phyloP scores from a whole-genome alignment of 2,888 invertebrate species.

The Globia sparganii region DNA sequence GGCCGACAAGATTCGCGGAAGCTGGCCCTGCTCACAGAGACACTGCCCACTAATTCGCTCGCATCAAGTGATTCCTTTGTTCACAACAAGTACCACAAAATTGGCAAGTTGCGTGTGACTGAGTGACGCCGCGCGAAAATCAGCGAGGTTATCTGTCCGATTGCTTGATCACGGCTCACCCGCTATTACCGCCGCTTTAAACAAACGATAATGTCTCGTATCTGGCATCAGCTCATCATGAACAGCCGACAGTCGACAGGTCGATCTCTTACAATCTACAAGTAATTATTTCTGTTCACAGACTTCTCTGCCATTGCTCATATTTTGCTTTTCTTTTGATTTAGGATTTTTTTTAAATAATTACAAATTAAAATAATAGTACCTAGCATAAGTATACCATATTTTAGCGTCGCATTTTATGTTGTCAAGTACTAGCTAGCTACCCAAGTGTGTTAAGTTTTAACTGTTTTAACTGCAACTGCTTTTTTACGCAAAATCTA shows the following conservation, averaged over 20 bases:
- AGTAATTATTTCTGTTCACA: slow-evolving; percentile 9
- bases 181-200: slow-evolving; percentile 42
- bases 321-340: slow-evolving; percentile 6
- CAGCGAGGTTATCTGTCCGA: slow-evolving; percentile 50
- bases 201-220: slow-evolving; percentile 50
- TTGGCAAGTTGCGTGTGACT: slow-evolving; percentile 45
- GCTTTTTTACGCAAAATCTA: neutral
- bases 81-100: slow-evolving; percentile 14
- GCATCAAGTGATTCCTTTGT: slow-evolving; percentile 8
- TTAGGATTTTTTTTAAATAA: neutral
- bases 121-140: slow-evolving; percentile 24
- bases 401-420: slow-evolving; percentile 4
- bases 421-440: slow-evolving; percentile 6
- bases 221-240: slow-evolving; percentile 58
- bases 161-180: slow-evolving; percentile 40
- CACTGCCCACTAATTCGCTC: neutral
- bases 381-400: too few species aligned
- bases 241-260: slow-evolving; percentile 25
- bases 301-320: neutral
- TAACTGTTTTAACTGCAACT: neutral
- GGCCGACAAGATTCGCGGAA: neutral
- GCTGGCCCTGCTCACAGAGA: neutral
- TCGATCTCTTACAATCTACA: slow-evolving; percentile 35
- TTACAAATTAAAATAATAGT: neutral
- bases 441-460: neutral